Evolutionary conservation across 2,888 invertebrate genomes (phyloP), one percentile per base, ranked within the genome.

Genomic region (Syrphus vitripennis): DNA sequence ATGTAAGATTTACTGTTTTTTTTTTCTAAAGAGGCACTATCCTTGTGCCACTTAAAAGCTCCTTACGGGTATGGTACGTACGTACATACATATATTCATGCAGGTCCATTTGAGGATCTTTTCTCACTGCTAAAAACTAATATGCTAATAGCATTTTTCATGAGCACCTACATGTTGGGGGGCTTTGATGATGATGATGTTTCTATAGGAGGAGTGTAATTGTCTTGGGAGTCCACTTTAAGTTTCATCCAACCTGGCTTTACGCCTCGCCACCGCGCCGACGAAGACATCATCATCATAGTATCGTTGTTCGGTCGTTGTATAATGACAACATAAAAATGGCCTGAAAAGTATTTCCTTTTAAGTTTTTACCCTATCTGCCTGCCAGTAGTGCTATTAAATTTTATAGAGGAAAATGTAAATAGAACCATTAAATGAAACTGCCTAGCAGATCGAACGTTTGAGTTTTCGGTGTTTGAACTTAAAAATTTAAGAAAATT

Each of bases 161-260:
- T 57, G 34, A 57, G 57, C 21, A 21, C 6, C 37, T 61, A 55
- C 4, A 40, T 29, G 4, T 31, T 0, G 50, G 48, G 50, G 50
- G 0, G 37, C 14, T 26, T 53, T 31, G 16, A 42, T 57, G 59
- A 21, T 57, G 67, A 14, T 50, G 16, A 1, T 1, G 14, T 1
- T 14, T n/a, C n/a, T n/a, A 6, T 12, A 19, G 16, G 34, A 37
- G 57, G 53, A 72, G 72, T 72, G 72, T 83, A 69, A 83, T 83
- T 79, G 83, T 83, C 83, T n/a, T 83, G 74, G 53, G 79, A 83
- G 79, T 48, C 74, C 79, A 83, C 79, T 83, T 83, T 74, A 79
- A 79, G 74, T 70, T 79, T 45, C 65, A 55, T 74, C 69, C 72
- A 83, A 78, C 72, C 34, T 72, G 31, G 19, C 10, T 12, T 42